Evolutionary conservation across 92 coral and sea anemone species (phyloP).

Genomic region (Chrysogorgia sp.): DNA sequence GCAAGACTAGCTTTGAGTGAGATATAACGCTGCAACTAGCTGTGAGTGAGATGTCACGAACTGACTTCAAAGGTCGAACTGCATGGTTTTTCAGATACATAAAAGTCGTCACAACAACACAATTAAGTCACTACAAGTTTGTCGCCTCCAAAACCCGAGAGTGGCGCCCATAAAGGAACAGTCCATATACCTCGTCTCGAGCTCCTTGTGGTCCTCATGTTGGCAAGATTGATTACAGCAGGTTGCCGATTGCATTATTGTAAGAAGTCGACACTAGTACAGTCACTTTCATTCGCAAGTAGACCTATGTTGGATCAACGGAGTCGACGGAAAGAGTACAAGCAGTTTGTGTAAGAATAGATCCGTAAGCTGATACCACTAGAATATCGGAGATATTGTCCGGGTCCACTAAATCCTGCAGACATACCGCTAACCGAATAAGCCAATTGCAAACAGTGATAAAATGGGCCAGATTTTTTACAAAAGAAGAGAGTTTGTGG

Average conservation of each 20-base stretch:
- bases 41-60: too few relatives aligned
- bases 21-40: too few relatives aligned
- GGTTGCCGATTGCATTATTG: constrained; percentile 35
- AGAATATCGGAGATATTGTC: constrained; percentile 53
- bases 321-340: constrained; percentile 21
- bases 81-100: too few relatives aligned
- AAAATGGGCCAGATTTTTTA: constrained; percentile 36
- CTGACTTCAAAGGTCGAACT: too few relatives aligned
- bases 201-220: constrained; percentile 39
- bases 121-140: too few relatives aligned
- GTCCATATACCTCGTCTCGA: constrained; percentile 43
- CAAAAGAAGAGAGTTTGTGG: too few relatives aligned
- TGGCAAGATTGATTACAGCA: constrained; percentile 50
- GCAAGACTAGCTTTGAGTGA: too few relatives aligned
- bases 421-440: constrained; percentile 51
- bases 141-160: too few relatives aligned
- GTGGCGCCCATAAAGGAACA: constrained; percentile 53
- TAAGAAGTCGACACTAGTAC: constrained; percentile 34
- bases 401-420: constrained; percentile 55
- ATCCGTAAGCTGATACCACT: constrained; percentile 47
- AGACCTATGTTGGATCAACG: constrained; percentile 62
- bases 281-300: constrained; percentile 51
- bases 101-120: too few relatives aligned
- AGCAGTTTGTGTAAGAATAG: constrained; percentile 57
- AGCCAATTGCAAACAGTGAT: constrained; percentile 44